These are phyloP conservation scores for Melanostigma gelatinosum DNA, from an alignment of 2,113 vertebrate species.

Conservation along the genomic window DNA sequence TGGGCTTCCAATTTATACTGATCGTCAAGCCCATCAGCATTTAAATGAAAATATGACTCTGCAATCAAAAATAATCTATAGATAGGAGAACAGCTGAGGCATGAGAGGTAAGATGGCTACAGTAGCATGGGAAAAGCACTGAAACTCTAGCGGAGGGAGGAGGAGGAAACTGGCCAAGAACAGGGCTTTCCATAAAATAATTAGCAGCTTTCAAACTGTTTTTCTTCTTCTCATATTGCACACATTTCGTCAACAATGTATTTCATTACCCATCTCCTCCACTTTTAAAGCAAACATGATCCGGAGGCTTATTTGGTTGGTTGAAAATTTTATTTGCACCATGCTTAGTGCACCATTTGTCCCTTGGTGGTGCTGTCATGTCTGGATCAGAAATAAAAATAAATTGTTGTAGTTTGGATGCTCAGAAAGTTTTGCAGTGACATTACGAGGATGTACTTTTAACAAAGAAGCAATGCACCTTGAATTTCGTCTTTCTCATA, in stretches of 20 bases:
- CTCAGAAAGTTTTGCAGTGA: background rate
- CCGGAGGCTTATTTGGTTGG: slow-evolving; percentile 25
- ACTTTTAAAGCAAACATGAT: slow-evolving; percentile 47
- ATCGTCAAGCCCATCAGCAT: slow-evolving; percentile 79
- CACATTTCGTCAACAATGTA: slow-evolving; percentile 41
- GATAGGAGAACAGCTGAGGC: slow-evolving; percentile 40
- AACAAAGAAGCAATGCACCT: background rate
- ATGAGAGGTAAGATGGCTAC: slow-evolving; percentile 34
- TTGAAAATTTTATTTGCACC: slow-evolving; percentile 43
- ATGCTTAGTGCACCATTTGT: slow-evolving; percentile 7
- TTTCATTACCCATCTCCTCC: slow-evolving; percentile 46
- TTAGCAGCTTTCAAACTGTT: slow-evolving; percentile 60
- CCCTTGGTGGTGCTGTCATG: background rate
- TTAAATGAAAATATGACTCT: slow-evolving; percentile 81
- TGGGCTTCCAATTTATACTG: slow-evolving; percentile 68
- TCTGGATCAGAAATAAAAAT: slow-evolving; percentile 26
- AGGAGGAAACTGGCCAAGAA: slow-evolving; percentile 40
- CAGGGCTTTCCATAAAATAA: slow-evolving; percentile 60
- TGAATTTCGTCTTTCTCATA: background rate
- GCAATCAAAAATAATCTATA: slow-evolving; percentile 72
- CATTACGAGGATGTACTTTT: slow-evolving; percentile 5
- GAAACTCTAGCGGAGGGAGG: slow-evolving; percentile 5
- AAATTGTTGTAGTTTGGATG: background rate
- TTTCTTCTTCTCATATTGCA: slow-evolving; percentile 40
- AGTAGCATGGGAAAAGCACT: background rate